Base-by-base conservation (phyloP, 2,797 vertebrate genomes). In the Uromys caudimaculatus region DNA sequence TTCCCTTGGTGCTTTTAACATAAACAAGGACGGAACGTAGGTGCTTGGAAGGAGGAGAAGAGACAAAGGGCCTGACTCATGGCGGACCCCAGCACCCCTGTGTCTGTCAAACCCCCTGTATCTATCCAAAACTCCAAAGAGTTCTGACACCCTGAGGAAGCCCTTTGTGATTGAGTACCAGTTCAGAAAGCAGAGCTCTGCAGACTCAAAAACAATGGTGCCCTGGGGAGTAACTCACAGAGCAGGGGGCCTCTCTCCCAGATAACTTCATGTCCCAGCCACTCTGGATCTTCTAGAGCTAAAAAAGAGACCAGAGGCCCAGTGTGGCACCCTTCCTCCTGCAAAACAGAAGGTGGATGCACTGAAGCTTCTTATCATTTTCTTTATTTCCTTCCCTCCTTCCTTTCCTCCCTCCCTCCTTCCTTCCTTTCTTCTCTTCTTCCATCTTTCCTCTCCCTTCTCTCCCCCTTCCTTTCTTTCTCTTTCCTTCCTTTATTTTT, bases 111-210 rank as follows among this genome's bases (percentile, higher is more conserved):
- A 0, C 2, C 0, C 52, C 11, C 41, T 5, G 6, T 11, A 64
- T 12, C n/a, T n/a, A 19, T 17, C 6, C 13, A 38, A 6, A 24
- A 1, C 3, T 24, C 38, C 0, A 1, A 64, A 1, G 35, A 38
- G 35, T 78, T 71, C 95, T 64, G 56, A 47, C 27, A 56, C 9
- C 54, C 73, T 1, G 47, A 86, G 69, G 35, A 41, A n/a, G 76
- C 41, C 2, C 56, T 52, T 77, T 54, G 64, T 1, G 29, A 27
- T 84, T 1, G 35, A 32, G 76, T 35, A 75, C 62, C 82, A 19
- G 3, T 69, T 64, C 56, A 62, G 91, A 89, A 91, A 81, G 83
- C 71, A 75, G 64, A 41, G 84, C 78, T 86, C 73, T 35, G 19
- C 19, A 58, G 19, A 41, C 71, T 29, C 17, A 56, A 58, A 90